Percentiles rank a stretch among this genome's conserved stretches.
Evolutionary conservation across 2,888 invertebrate genomes (phyloP).

Genomic region (Plemyria rubiginata): DNA sequence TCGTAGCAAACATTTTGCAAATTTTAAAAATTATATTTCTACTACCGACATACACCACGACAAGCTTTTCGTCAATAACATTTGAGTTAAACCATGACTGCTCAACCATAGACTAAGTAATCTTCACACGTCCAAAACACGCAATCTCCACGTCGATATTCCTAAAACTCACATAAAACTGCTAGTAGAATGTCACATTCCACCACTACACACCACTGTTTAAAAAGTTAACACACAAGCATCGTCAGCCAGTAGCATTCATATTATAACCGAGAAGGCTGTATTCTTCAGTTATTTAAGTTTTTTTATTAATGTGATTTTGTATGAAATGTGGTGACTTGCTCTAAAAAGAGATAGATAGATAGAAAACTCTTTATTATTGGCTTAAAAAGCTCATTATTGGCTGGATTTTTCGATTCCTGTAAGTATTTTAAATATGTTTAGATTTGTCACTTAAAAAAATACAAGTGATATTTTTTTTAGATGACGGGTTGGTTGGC

Average conservation of each 20-base stretch:
- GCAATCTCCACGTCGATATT: slow-evolving; percentile 17
- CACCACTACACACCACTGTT: slow-evolving; percentile 42
- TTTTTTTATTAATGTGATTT: slow-evolving; percentile 8
- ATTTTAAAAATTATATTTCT: no score
- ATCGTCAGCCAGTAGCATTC: slow-evolving; percentile 58
- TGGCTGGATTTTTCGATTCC: slow-evolving; percentile 29
- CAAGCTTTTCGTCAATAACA: not conserved
- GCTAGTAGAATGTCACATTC: slow-evolving; percentile 13
- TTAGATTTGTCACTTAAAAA: no score
- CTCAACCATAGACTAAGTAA: not conserved
- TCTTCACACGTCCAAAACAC: not conserved
- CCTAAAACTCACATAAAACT: no score
- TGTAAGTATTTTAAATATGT: slow-evolving; percentile 32
- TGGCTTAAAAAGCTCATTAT: no score
- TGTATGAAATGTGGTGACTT: slow-evolving; percentile 24
- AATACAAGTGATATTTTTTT: no score
- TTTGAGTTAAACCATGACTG: slow-evolving; percentile 12
- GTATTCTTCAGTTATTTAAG: slow-evolving; percentile 21
- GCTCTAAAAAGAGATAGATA: not conserved
- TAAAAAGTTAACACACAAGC: slow-evolving; percentile 59
- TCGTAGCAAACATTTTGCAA: no score
- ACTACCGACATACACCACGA: no score
- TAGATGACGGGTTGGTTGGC: no score
- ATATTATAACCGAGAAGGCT: slow-evolving; percentile 34
- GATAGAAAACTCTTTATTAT: no score